Conservation (phyloP, 2,797 vertebrate genomes). For the Kryptolebias ocellatus region DNA sequence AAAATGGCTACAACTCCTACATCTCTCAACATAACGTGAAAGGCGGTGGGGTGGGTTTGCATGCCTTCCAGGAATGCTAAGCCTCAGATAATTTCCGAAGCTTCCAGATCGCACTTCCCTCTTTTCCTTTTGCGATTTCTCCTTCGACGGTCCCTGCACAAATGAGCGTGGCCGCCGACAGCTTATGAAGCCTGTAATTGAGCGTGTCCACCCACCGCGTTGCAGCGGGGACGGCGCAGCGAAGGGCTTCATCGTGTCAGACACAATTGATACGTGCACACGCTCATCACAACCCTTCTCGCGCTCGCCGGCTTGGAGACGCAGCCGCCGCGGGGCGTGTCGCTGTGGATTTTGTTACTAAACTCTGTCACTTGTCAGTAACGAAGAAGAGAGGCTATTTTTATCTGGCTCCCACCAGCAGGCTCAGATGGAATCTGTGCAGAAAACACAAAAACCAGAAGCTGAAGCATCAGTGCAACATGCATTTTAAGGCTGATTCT, state of each 20-base stretch:
- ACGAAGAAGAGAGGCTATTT: slow-evolving; percentile 6
- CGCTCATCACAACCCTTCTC: slow-evolving; percentile 44
- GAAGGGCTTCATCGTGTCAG: slow-evolving; percentile 69
- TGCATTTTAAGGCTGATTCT: not conserved
- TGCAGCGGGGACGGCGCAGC: slow-evolving; percentile 65
- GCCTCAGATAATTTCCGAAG: not conserved
- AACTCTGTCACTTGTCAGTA: slow-evolving; percentile 7
- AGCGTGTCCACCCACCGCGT: slow-evolving; percentile 80
- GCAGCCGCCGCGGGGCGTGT: not conserved
- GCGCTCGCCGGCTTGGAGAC: not conserved
- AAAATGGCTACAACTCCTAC: too few relatives aligned
- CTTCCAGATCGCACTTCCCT: slow-evolving; percentile 2
- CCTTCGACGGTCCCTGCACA: slow-evolving; percentile 11
- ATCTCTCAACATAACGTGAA: too few relatives aligned
- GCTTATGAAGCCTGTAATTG: slow-evolving; percentile 79
- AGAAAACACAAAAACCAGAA: not conserved
- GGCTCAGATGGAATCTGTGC: not conserved
- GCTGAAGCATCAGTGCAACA: not conserved
- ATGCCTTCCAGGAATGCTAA: not conserved
- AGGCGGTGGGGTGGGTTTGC: too few relatives aligned
- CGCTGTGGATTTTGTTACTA: slow-evolving; percentile 14
- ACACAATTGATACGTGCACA: slow-evolving; percentile 58
- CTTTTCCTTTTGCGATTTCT: slow-evolving; percentile 6
- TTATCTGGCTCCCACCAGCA: not conserved
- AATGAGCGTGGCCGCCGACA: slow-evolving; percentile 44